Base-by-base conservation (phyloP, 2,113 vertebrate species). In the Neogale vison region DNA sequence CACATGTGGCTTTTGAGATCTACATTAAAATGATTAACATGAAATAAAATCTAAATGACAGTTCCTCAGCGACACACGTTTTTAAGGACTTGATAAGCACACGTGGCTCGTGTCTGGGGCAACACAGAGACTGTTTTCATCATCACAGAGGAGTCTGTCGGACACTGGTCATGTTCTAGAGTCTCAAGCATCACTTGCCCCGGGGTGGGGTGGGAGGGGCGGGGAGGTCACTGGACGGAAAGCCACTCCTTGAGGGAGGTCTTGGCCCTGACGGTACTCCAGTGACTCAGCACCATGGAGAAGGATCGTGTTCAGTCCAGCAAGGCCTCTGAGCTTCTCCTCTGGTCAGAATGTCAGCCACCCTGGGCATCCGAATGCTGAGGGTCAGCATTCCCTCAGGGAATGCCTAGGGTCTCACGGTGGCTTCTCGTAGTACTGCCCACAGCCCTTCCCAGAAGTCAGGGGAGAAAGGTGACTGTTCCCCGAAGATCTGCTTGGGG, bases 381-480 rank as follows among this genome's bases (percentile, higher is more conserved):
- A 24, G 23, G 11, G 6, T 21, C 23, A 15, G 20, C n/a, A 9
- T 26, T 6, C 52, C 1, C 0, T 52, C 55, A 47, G 3, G 55
- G 47, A 31, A 31, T 6, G 24, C 67, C 69, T 29, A 23, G 31
- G 1, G 3, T 23, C 24, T 83, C 52, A 3, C 21, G 8, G 23
- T 67, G 21, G 11, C 4, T 29, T 21, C 67, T 20, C 3, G 1
- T 10, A 6, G 42, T 10, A 3, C 29, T 65, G 15, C 23, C 23
- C 17, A 11, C 42, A 50, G 23, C 39, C 29, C 15, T 69, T 71
- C 21, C 69, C 72, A 34, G 21, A 50, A 57, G 10, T 45, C 23
- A 0, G 36, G 7, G 9, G 83, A 61, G 89, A 50, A 80, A 42
- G 84, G 52, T 3, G 18, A 23, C 31, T 29, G 7, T 14, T 12